Percentiles rank a stretch among this genome's conserved stretches.
phyloP scores from a whole-genome alignment of 2,113 vertebrate species.

The Brachyhypopomus occidentalis region DNA sequence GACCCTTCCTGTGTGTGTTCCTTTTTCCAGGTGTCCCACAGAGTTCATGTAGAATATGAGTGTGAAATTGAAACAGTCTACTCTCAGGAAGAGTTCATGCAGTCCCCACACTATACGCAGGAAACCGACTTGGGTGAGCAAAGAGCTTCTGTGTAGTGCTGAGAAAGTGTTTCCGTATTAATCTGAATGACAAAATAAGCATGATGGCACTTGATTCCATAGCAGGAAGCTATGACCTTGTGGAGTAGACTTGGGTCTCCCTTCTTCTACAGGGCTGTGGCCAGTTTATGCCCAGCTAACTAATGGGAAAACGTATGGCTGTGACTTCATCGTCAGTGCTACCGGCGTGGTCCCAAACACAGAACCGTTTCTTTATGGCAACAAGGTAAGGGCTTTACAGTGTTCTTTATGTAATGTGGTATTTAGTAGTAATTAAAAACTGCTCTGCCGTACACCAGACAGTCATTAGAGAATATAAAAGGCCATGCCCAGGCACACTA shows the following conservation, averaged over 20 bases:
- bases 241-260: neutral
- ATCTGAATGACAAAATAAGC: neutral
- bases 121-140: slow-evolving; percentile 62
- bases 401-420: no score
- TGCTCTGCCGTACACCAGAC: no score
- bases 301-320: slow-evolving; percentile 88
- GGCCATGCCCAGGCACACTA: no score
- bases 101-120: slow-evolving; percentile 59
- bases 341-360: slow-evolving; percentile 90
- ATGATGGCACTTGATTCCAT: neutral
- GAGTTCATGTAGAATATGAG: slow-evolving; percentile 83
- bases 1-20: neutral
- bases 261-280: slow-evolving; percentile 75
- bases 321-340: slow-evolving; percentile 92
- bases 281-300: slow-evolving; percentile 87
- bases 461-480: no score
- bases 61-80: slow-evolving; percentile 87
- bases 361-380: slow-evolving; percentile 83
- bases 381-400: slow-evolving; percentile 74
- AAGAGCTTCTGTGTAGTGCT: neutral
- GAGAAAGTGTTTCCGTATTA: neutral
- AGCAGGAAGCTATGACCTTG: neutral
- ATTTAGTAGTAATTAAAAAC: no score
- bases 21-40: slow-evolving; percentile 76
- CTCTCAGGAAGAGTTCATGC: slow-evolving; percentile 77